Conservation (phyloP, 2,888 invertebrate genomes). For the Plagiodera versicolora region DNA sequence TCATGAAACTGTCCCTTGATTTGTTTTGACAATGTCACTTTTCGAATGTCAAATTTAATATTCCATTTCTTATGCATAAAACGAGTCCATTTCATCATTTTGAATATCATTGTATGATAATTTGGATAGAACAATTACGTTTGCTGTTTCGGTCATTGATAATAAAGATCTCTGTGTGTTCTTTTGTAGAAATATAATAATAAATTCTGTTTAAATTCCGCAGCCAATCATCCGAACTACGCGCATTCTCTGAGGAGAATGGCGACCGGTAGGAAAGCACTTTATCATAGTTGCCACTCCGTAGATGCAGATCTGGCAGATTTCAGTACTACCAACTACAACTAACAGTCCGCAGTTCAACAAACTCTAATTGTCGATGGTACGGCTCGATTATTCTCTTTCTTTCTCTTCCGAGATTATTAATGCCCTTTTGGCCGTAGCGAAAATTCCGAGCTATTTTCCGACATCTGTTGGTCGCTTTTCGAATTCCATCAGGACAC, state of each 20-base stretch:
- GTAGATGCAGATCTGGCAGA: slow-evolving; percentile 47
- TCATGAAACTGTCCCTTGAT: too few relatives aligned
- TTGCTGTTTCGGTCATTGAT: too few relatives aligned
- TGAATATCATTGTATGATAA: too few relatives aligned
- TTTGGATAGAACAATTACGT: too few relatives aligned
- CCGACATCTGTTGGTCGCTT: slow-evolving; percentile 42
- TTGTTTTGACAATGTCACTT: too few relatives aligned
- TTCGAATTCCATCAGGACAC: slow-evolving; percentile 38
- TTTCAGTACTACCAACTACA: slow-evolving; percentile 43
- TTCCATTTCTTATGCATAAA: too few relatives aligned
- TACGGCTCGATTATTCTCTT: slow-evolving; percentile 43
- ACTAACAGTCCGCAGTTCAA: slow-evolving; percentile 41
- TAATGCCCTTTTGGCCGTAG: slow-evolving; percentile 32
- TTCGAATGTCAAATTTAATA: too few relatives aligned
- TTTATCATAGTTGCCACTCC: slow-evolving; percentile 46
- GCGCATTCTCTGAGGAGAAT: slow-evolving; percentile 7
- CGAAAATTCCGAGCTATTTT: slow-evolving; percentile 39
- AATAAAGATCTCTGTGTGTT: too few relatives aligned
- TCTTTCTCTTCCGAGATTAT: slow-evolving; percentile 28
- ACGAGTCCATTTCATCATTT: too few relatives aligned
- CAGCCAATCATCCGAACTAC: slow-evolving; percentile 17
- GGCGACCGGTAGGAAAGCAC: slow-evolving; percentile 34
- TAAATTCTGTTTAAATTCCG: too few relatives aligned
- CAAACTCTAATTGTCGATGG: slow-evolving; percentile 50
- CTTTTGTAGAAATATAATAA: too few relatives aligned